Evolutionary conservation across 2,797 vertebrate genomes (phyloP).

Genomic region (Syngnathus rostellatus): DNA sequence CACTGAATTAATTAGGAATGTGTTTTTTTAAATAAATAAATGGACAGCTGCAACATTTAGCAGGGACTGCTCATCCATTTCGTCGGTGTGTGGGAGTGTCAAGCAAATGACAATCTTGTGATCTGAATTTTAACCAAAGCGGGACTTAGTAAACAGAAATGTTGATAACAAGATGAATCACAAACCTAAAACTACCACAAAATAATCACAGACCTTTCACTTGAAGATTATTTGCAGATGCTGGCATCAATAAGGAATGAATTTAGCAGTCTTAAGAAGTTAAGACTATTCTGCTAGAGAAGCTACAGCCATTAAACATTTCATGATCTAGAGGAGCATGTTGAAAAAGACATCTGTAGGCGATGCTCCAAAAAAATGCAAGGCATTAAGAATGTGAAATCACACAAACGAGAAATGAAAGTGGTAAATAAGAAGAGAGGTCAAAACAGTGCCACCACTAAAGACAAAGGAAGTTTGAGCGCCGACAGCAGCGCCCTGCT

Average conservation of each 20-base stretch:
- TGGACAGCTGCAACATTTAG: constrained; percentile 3
- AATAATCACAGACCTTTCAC: background rate
- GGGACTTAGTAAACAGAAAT: background rate
- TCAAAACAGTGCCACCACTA: constrained; percentile 45
- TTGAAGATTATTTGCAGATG: background rate
- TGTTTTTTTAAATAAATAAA: background rate
- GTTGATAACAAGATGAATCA: background rate
- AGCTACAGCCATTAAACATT: background rate
- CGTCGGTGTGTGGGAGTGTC: background rate
- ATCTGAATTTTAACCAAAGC: background rate
- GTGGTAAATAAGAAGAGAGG: constrained; percentile 30
- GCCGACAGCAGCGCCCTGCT: constrained; percentile 15
- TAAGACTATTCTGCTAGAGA: background rate
- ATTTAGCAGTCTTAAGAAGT: background rate
- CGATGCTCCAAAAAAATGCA: background rate
- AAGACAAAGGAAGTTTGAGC: constrained; percentile 46
- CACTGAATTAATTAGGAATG: background rate
- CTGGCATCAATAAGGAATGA: background rate
- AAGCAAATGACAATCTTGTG: constrained; percentile 1
- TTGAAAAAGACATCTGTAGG: background rate
- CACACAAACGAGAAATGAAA: constrained; percentile 57
- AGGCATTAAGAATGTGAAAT: constrained; percentile 10
- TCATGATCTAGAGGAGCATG: background rate
- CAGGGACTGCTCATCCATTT: constrained; percentile 4
- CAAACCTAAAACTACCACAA: background rate